Conservation (phyloP, 2,797 vertebrate species). For the Ctenopoma kingsleyae region DNA sequence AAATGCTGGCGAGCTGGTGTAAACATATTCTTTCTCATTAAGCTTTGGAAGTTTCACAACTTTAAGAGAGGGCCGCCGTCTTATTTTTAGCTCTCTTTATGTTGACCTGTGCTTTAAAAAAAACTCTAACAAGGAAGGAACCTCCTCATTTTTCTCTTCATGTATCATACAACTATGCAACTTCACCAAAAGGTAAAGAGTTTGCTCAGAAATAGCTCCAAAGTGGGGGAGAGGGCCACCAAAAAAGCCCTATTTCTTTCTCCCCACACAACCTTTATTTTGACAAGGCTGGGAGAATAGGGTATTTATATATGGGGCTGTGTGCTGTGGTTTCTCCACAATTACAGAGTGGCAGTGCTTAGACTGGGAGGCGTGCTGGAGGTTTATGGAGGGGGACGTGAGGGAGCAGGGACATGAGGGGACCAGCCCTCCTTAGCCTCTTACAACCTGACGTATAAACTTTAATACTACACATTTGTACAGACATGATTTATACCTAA, state of each 20-base stretch:
- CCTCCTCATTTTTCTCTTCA: conserved; percentile 47
- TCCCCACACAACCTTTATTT: conserved; percentile 86
- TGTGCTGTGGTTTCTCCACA: conserved; percentile 87
- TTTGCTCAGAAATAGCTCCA: conserved; percentile 75
- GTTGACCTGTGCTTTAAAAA: conserved; percentile 35
- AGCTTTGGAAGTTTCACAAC: conserved; percentile 36
- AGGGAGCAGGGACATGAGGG: conserved; percentile 64
- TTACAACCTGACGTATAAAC: conserved; percentile 64
- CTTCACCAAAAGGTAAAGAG: conserved; percentile 72
- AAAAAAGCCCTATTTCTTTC: conserved; percentile 76
- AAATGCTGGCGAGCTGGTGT: conserved; percentile 19
- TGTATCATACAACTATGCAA: conserved; percentile 50
- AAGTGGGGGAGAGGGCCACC: conserved; percentile 74
- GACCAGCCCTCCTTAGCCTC: conserved; percentile 68
- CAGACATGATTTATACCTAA: conserved; percentile 13
- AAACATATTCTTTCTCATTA: conserved; percentile 42
- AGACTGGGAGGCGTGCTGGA: conserved; percentile 83
- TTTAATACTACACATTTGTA: conserved; percentile 28
- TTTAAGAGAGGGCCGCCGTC: neutral
- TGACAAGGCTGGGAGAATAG: conserved; percentile 86
- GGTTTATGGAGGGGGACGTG: conserved; percentile 79
- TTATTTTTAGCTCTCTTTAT: conserved; percentile 68
- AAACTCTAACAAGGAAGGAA: conserved; percentile 27
- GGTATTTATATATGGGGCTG: conserved; percentile 88
- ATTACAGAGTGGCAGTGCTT: conserved; percentile 87